A percentile compares a stretch with the other conserved stretches of the same genome.
Evolutionary conservation across 2,113 vertebrate species (phyloP).

Genomic region (Epinephelus lanceolatus): DNA sequence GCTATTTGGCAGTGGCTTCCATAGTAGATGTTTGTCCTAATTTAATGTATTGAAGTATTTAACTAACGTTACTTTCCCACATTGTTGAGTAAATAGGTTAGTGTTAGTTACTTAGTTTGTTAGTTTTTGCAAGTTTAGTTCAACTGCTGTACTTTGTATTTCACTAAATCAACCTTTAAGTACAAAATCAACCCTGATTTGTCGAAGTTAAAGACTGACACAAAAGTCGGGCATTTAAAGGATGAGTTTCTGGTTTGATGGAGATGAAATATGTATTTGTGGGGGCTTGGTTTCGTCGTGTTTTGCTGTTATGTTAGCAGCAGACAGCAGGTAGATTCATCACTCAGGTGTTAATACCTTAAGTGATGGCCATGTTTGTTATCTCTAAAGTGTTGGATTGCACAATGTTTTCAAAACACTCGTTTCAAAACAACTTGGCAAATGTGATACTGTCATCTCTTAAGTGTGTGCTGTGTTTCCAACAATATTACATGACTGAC

Average conservation of each 20-base stretch:
- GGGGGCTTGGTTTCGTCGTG: neutral
- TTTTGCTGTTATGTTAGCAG: neutral
- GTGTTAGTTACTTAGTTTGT: too few relatives aligned
- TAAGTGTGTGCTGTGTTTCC: neutral
- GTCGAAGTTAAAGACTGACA: neutral
- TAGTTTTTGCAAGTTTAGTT: too few relatives aligned
- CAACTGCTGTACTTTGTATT: neutral
- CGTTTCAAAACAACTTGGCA: neutral
- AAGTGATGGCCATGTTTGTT: neutral
- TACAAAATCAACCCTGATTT: neutral
- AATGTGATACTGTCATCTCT: neutral
- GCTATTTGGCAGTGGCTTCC: neutral
- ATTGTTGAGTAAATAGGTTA: too few relatives aligned
- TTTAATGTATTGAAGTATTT: neutral
- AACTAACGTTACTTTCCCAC: neutral
- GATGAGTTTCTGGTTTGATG: neutral
- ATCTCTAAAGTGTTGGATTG: neutral
- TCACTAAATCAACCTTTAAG: neutral
- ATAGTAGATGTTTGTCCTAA: neutral
- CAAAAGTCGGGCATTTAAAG: too few relatives aligned
- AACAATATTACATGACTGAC: neutral
- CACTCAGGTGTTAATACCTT: neutral
- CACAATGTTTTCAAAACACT: conserved; percentile 4
- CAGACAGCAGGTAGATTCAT: neutral
- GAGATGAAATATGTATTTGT: neutral